These are phyloP conservation scores for Odocoileus hemionus DNA, from an alignment of 2,113 vertebrate genomes.

Conservation along the genomic window DNA sequence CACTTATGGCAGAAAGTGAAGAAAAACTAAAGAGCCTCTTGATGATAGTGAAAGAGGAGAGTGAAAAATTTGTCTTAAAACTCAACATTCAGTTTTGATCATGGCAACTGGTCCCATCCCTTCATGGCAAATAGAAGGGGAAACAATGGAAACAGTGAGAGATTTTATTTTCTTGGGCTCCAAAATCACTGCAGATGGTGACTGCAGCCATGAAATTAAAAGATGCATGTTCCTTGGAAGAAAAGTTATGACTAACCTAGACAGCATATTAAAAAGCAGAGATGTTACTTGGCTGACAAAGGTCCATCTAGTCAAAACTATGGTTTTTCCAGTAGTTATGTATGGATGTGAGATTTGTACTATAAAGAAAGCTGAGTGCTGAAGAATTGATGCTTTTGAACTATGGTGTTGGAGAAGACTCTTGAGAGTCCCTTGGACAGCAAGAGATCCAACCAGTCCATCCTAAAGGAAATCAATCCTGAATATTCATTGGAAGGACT, in stretches of 20 bases:
- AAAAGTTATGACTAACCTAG: background rate
- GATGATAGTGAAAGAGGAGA: background rate
- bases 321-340: background rate
- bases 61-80: background rate
- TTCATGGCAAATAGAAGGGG: background rate
- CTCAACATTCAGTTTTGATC: background rate
- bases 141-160: background rate
- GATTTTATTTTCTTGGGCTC: background rate
- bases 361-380: background rate
- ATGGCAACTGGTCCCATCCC: background rate
- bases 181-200: background rate
- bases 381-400: background rate
- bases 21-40: background rate
- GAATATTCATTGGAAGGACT: background rate
- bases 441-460: background rate
- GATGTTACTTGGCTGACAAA: background rate
- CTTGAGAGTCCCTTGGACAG: background rate
- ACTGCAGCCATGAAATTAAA: background rate
- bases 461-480: background rate
- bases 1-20: background rate
- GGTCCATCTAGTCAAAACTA: background rate
- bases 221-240: background rate
- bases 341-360: background rate
- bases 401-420: background rate
- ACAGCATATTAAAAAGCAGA: background rate